Percentiles rank a stretch among this genome's conserved stretches.
These are phyloP conservation scores for Delphinus delphis DNA, from an alignment of 2,113 vertebrate species.

Conservation along the genomic window DNA sequence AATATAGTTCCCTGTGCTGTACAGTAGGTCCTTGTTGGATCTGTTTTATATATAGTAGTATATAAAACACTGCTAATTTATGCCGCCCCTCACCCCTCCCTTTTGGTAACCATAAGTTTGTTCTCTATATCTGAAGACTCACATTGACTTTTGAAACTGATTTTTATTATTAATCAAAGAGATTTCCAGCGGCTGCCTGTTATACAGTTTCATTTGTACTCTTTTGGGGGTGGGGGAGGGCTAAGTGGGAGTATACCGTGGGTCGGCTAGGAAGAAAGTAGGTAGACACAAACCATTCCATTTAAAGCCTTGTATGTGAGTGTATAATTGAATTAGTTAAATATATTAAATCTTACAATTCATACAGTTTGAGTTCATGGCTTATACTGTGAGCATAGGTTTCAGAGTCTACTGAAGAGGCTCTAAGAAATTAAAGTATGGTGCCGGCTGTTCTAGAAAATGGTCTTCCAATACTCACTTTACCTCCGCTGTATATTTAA, in stretches of 20 bases:
- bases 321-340: slow-evolving; percentile 12
- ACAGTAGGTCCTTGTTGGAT: neutral
- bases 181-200: neutral
- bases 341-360: neutral
- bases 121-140: neutral
- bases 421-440: neutral
- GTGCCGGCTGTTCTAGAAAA: neutral
- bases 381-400: neutral
- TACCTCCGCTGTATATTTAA: neutral
- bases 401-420: neutral
- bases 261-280: neutral
- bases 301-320: slow-evolving; percentile 19
- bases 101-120: neutral
- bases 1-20: neutral
- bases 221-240: neutral
- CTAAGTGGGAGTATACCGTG: neutral
- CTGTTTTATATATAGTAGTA: neutral
- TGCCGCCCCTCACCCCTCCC: neutral
- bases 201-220: neutral
- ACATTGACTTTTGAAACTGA: neutral
- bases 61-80: neutral
- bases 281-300: neutral
- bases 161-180: neutral
- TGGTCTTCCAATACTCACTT: neutral
- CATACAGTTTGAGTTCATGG: neutral